A percentile compares a stretch with the other conserved stretches of the same genome.
phyloP scores from a whole-genome alignment of 2,113 vertebrate species.

The Callopanchax toddi region DNA sequence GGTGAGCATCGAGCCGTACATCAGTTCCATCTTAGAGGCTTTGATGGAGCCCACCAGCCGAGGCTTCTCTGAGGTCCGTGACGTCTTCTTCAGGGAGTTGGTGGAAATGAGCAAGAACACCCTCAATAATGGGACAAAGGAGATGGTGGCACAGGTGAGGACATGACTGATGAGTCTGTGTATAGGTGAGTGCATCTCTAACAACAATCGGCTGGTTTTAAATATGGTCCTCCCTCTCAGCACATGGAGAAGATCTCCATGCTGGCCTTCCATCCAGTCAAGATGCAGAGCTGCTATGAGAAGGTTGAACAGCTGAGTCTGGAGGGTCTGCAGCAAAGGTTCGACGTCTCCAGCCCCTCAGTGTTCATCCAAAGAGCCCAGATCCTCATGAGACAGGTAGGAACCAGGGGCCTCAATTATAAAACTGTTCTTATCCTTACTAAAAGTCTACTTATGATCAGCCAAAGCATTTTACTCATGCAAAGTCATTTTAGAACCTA shows the following conservation, averaged over 20 bases:
- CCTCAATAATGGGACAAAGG: conserved; percentile 85
- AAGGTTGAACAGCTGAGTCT: conserved; percentile 92
- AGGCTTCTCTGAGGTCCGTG: conserved; percentile 91
- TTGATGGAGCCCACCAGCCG: conserved; percentile 96
- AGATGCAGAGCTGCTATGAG: conserved; percentile 96
- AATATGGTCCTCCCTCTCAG: no score
- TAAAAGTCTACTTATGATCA: no score
- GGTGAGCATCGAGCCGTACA: conserved; percentile 91
- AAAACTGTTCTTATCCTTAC: no score
- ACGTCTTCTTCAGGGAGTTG: conserved; percentile 93
- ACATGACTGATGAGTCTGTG: no score
- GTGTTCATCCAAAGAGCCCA: conserved; percentile 95
- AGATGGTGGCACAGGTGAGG: conserved; percentile 92
- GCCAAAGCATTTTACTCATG: conserved; percentile 11
- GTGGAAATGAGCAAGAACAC: conserved; percentile 95
- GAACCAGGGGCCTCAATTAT: no score
- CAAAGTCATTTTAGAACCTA: no score
- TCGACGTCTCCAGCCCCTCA: conserved; percentile 88
- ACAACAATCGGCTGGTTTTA: no score
- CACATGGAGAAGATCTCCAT: conserved; percentile 94
- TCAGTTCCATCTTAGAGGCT: conserved; percentile 94
- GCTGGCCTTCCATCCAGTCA: conserved; percentile 94
- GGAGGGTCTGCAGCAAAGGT: conserved; percentile 94
- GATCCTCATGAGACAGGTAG: conserved; percentile 97
- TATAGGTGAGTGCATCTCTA: no score